Conservation (phyloP, 2,888 invertebrate genomes). For the Microctonus brassicae region DNA sequence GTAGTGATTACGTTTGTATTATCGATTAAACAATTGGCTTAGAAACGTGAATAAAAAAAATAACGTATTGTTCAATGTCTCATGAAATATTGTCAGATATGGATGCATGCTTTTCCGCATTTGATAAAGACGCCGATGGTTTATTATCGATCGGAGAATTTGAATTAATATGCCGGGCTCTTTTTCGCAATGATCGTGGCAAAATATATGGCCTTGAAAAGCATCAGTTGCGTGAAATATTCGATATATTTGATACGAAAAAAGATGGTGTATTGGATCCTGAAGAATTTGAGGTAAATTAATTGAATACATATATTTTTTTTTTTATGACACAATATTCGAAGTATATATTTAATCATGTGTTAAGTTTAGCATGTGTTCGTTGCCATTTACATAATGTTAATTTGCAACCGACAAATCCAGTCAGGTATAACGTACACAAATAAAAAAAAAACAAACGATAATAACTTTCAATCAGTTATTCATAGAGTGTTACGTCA, state of each 20-base stretch:
- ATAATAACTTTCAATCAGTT: too few relatives aligned
- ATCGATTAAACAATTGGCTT: conserved; percentile 65
- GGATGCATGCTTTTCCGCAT: conserved; percentile 93
- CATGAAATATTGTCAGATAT: conserved; percentile 67
- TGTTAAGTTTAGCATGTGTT: background rate
- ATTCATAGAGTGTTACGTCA: background rate
- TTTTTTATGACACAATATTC: background rate
- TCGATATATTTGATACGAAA: conserved; percentile 85
- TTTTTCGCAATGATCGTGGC: conserved; percentile 89
- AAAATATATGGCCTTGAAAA: conserved; percentile 84
- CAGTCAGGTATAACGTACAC: background rate
- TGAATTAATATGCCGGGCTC: conserved; percentile 83
- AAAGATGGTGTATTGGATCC: conserved; percentile 82
- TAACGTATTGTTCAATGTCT: conserved; percentile 4
- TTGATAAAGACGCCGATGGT: conserved; percentile 92
- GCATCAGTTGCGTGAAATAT: conserved; percentile 80
- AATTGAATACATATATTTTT: conserved; percentile 4
- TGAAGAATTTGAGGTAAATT: conserved; percentile 79
- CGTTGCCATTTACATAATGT: conserved; percentile 5
- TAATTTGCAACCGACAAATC: background rate
- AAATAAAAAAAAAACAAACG: background rate
- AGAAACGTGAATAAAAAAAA: conserved; percentile 67
- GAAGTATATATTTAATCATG: background rate
- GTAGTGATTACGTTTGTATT: conserved; percentile 31
- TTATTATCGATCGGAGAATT: conserved; percentile 84